Percentiles rank a stretch among this genome's conserved stretches.
Conservation (phyloP, 2,797 vertebrate species). For the Dermochelys coriacea region DNA sequence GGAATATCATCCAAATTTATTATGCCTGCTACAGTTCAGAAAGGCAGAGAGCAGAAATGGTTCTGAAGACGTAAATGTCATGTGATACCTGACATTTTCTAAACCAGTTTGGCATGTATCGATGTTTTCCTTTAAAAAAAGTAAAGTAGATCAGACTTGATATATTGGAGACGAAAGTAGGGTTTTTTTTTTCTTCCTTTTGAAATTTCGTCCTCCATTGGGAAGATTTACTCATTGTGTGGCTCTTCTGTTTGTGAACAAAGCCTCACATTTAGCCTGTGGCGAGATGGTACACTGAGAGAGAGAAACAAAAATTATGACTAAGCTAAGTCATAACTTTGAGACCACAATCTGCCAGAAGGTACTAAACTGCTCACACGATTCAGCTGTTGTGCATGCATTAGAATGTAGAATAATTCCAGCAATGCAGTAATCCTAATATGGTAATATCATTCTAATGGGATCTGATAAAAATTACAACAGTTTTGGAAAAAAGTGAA, state of each 20-base stretch:
- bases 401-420: background rate
- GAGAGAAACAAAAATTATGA: background rate
- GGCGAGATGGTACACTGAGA: background rate
- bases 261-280: background rate
- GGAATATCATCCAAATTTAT: background rate
- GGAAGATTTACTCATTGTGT: background rate
- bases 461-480: background rate
- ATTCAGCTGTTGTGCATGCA: background rate
- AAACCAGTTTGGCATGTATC: background rate
- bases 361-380: background rate
- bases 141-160: background rate
- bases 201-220: slow-evolving; percentile 11
- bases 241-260: background rate
- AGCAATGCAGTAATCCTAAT: background rate
- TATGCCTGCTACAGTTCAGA: rapidly evolving
- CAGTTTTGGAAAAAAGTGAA: background rate
- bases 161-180: background rate
- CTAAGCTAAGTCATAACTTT: background rate
- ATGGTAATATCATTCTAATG: background rate
- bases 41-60: background rate
- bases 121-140: background rate
- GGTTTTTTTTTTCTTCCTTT: background rate
- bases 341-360: background rate
- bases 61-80: background rate
- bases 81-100: slow-evolving; percentile 10